Base-by-base conservation (phyloP, 2,888 invertebrate genomes). In the Synanthedon vespiformis region DNA sequence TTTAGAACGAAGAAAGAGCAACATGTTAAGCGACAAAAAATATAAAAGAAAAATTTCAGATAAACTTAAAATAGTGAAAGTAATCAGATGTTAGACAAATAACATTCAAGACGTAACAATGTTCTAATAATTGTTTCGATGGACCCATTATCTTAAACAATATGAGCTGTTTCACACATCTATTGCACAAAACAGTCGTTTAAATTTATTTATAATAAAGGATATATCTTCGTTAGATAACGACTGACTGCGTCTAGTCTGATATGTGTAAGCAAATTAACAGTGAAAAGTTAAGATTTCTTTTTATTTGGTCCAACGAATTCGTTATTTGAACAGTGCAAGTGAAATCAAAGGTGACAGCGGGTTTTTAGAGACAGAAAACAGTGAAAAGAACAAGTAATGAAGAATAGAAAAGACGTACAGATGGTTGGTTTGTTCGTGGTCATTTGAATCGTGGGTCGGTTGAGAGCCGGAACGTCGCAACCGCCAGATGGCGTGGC, bases 401-500 rank as follows among this genome's bases (percentile, higher is more conserved):
- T 34, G 52, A 49, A 82, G 64, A 34, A 34, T 34, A 75, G 75
- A 80, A 78, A 76, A 77, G 72, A 88, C 88, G 77, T 88, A 88
- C 88, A 88, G 80, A 78, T 86, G 83, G 82, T 85, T 86, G 75
- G 81, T 82, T 65, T 87, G 85, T 81, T 88, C 88, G 69, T 85
- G 77, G 72, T 88, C 87, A 80, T 81, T 85, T 79, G 75, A 76
- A 75, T 79, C 84, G 59, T 85, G 84, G 53, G 84, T 72, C 59
- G 86, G 88, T 75, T 86, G 87, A 64, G 87, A 88, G 72, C 84
- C 87, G 67, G 88, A 87, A 68, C 87, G 85, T 71, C 91, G 88
- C 76, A 91, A 88, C 72, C 91, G 89, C 91, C 91, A 91, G 89
- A 91, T 89, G 89, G 91, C 91, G 88, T 90, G 90, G 82, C 91